These are phyloP conservation scores for Capreolus pygargus DNA, from an alignment of 2,113 vertebrate species.

Conservation along the genomic window DNA sequence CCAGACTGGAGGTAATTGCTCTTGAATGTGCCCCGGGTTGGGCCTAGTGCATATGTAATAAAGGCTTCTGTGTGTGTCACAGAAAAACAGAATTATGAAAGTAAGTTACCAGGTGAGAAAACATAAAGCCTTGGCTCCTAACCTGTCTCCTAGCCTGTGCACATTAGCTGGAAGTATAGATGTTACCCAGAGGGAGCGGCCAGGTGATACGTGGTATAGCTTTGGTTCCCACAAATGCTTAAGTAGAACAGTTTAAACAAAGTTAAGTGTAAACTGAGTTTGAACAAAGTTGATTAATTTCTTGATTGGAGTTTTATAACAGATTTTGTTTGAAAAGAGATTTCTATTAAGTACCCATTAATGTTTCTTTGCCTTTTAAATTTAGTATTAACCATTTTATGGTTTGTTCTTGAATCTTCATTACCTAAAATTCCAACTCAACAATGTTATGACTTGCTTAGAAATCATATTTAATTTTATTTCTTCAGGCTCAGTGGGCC, in stretches of 20 bases:
- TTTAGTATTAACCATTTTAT: background rate
- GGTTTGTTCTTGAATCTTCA: background rate
- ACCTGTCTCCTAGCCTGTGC: background rate
- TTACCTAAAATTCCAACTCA: background rate
- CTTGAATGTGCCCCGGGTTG: background rate
- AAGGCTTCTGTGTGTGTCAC: constrained; percentile 45
- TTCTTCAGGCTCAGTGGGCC: background rate
- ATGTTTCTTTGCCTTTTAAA: constrained; percentile 35
- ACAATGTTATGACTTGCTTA: background rate
- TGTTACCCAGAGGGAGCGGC: background rate
- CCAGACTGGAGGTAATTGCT: background rate
- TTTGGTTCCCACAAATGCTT: background rate
- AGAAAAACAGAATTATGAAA: background rate
- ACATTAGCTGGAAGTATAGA: background rate
- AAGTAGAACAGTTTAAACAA: background rate
- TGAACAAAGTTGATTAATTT: background rate
- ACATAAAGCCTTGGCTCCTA: background rate
- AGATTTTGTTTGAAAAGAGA: background rate
- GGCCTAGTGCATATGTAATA: constrained; percentile 22
- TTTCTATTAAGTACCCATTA: background rate
- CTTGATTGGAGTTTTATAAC: background rate
- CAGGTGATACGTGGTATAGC: no score
- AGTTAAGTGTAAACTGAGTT: background rate
- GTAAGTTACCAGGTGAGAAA: background rate
- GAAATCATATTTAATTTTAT: background rate